Conservation (phyloP, 2,888 invertebrate species). For the Tricholauxania praeusta region DNA sequence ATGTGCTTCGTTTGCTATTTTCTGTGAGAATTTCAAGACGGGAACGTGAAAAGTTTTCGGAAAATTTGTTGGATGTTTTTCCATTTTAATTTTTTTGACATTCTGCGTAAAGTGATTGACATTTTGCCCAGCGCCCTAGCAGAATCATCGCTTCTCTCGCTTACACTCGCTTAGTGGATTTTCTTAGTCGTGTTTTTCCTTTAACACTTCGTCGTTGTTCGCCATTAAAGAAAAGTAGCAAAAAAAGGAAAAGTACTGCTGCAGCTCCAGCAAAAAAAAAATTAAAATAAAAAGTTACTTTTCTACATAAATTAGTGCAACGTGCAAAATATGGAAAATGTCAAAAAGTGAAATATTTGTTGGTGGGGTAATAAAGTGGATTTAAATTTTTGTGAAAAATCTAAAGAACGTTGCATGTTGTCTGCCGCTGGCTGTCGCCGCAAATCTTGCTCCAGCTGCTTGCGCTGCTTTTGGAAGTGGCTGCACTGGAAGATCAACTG, state of each 20-base stretch:
- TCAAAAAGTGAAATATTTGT: not conserved
- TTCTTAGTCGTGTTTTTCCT: constrained; percentile 1
- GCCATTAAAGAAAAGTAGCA: constrained; percentile 25
- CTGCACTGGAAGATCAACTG: constrained; percentile 8
- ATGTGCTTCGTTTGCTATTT: too few relatives aligned
- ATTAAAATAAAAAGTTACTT: not conserved
- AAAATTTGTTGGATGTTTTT: too few relatives aligned
- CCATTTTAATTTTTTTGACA: not conserved
- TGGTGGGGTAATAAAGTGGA: too few relatives aligned
- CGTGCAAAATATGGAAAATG: constrained; percentile 1
- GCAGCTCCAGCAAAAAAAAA: constrained; percentile 6
- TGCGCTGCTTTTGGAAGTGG: constrained; percentile 13
- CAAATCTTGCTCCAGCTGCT: constrained; percentile 28
- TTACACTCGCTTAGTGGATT: not conserved
- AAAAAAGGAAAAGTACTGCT: not conserved
- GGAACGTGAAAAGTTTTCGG: too few relatives aligned
- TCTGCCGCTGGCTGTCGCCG: constrained; percentile 10
- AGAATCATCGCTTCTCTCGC: constrained; percentile 6
- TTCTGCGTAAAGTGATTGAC: constrained; percentile 10
- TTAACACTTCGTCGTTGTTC: constrained; percentile 6
- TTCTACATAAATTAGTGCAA: not conserved
- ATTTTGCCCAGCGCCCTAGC: not conserved
- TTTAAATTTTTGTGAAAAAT: too few relatives aligned
- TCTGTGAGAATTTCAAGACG: too few relatives aligned
- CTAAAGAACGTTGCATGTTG: constrained; percentile 15